Evolutionary conservation across 2,888 invertebrate genomes (phyloP).

Genomic region (Hemithea aestivaria): DNA sequence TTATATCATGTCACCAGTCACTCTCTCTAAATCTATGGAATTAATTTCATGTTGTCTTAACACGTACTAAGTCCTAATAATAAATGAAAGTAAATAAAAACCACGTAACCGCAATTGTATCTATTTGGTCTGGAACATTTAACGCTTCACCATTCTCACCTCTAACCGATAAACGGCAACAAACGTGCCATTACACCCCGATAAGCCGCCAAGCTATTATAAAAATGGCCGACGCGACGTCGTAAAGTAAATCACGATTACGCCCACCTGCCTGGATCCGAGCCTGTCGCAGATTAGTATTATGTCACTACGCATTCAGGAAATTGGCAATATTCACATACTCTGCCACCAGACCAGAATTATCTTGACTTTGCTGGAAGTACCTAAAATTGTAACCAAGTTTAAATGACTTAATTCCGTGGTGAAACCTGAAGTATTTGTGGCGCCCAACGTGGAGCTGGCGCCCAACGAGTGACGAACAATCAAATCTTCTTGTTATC

Average conservation of each 20-base stretch:
- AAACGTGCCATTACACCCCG: conserved; percentile 12
- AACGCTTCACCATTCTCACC: conserved; percentile 9
- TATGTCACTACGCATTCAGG: conserved; percentile 16
- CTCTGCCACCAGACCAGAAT: conserved; percentile 6
- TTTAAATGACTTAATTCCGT: too few species aligned
- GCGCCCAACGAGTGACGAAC: too few species aligned
- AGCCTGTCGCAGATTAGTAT: conserved; percentile 17
- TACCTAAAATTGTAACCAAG: conserved; percentile 5
- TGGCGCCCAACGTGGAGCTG: conserved; percentile 7
- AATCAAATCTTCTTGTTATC: too few species aligned
- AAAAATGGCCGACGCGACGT: conserved; percentile 16
- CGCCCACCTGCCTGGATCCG: conserved; percentile 10
- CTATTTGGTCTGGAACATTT: neutral
- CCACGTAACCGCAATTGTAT: too few species aligned
- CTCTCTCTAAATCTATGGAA: too few species aligned
- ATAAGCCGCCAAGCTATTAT: conserved; percentile 15
- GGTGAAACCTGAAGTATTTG: neutral
- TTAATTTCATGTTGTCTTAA: too few species aligned
- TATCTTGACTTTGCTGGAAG: conserved; percentile 4
- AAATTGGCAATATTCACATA: conserved; percentile 25
- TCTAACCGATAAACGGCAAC: conserved; percentile 14
- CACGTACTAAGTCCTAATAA: too few species aligned
- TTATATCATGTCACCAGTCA: too few species aligned
- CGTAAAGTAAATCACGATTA: conserved; percentile 20
- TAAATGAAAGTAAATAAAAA: too few species aligned